phyloP scores from a whole-genome alignment of 2,113 vertebrate species.

The Vulpes vulpes region DNA sequence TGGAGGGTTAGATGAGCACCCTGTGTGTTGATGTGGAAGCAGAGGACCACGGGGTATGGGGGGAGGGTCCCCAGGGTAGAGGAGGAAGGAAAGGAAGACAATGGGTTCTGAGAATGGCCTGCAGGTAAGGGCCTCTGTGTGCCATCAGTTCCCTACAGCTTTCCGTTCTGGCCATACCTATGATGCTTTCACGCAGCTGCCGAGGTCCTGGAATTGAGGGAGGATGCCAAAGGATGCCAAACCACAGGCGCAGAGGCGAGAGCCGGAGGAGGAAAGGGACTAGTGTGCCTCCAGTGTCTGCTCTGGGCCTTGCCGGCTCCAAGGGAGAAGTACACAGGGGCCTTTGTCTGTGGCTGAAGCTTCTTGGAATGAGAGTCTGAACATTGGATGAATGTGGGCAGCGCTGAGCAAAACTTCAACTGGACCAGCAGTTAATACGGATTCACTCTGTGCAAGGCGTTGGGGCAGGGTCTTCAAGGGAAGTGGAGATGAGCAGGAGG shows the following conservation, averaged over 20 bases:
- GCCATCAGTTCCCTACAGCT: neutral
- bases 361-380: neutral
- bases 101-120: neutral
- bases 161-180: neutral
- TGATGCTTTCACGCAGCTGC: neutral
- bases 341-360: neutral
- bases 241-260: neutral
- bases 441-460: neutral
- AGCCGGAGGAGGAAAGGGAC: neutral
- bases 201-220: neutral
- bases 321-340: neutral
- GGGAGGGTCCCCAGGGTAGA: neutral
- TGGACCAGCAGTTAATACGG: neutral
- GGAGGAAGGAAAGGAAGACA: neutral
- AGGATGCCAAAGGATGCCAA: neutral
- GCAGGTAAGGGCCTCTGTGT: neutral
- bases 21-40: neutral
- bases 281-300: neutral
- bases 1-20: neutral
- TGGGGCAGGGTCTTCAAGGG: neutral
- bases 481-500: neutral
- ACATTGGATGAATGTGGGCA: neutral
- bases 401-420: neutral
- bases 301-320: neutral
- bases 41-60: neutral